Conservation (phyloP, 2,797 vertebrate species). For the Lagothrix lagotricha region DNA sequence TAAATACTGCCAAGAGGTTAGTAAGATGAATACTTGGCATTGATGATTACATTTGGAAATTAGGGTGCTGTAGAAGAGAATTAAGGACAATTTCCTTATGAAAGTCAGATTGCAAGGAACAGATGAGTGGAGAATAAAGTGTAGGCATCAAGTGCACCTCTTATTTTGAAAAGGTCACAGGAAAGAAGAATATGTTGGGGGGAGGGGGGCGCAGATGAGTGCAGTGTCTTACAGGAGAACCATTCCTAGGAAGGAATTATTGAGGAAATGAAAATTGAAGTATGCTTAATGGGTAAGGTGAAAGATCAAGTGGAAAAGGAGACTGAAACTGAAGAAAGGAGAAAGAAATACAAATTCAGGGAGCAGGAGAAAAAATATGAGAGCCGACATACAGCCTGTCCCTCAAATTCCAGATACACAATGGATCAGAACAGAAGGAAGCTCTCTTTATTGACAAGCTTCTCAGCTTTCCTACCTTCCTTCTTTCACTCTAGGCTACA, state of each 20-base stretch:
- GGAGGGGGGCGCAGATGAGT: not conserved
- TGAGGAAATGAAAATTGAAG: constrained; percentile 36
- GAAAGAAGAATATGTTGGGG: not conserved
- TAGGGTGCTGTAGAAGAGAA: not conserved
- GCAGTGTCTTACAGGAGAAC: constrained; percentile 23
- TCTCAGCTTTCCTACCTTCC: not conserved
- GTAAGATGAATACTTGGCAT: not conserved
- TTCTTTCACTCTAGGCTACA: not conserved
- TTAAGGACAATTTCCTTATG: constrained; percentile 28
- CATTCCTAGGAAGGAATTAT: not conserved
- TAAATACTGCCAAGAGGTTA: not conserved
- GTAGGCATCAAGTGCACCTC: not conserved
- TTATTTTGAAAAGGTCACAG: constrained; percentile 16
- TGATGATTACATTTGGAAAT: constrained; percentile 19
- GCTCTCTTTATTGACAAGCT: not conserved
- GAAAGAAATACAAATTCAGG: constrained; percentile 12
- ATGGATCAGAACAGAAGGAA: not conserved
- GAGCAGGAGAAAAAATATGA: not conserved
- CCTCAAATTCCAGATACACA: not conserved
- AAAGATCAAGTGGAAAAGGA: constrained; percentile 1
- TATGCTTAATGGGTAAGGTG: constrained; percentile 1
- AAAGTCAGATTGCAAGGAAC: not conserved
- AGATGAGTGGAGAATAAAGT: not conserved
- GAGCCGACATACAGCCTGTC: not conserved
- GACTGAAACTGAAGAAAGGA: constrained; percentile 29